Evolutionary conservation across 2,113 vertebrate species (phyloP).

Genomic region (Sebastes fasciatus): DNA sequence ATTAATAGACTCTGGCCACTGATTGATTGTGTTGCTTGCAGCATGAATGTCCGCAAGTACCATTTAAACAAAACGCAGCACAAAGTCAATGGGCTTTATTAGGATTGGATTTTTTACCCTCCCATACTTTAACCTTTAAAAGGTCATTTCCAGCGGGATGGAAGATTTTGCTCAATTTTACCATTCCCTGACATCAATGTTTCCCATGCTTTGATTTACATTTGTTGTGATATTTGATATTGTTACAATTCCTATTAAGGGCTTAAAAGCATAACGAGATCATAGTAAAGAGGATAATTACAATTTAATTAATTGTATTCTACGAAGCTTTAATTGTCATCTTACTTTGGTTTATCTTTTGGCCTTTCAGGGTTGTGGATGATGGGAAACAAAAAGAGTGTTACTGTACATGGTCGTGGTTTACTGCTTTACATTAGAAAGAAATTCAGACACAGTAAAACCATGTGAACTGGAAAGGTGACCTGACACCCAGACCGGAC

Average conservation of each 20-base stretch:
- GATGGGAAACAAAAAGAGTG: neutral
- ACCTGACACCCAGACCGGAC: too few relatives aligned
- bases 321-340: neutral
- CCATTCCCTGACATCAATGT: conserved; percentile 16
- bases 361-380: neutral
- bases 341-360: neutral
- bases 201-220: conserved; percentile 29
- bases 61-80: conserved; percentile 50
- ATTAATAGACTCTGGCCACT: neutral
- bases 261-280: neutral
- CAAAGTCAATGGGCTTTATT: conserved; percentile 31
- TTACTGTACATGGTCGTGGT: neutral
- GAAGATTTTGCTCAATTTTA: conserved; percentile 18
- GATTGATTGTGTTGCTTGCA: conserved; percentile 27
- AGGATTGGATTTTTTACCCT: conserved; percentile 26
- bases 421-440: neutral
- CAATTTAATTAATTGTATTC: neutral
- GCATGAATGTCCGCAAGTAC: conserved; percentile 14
- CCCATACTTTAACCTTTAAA: conserved; percentile 57
- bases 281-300: neutral
- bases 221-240: conserved; percentile 12
- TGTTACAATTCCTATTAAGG: conserved; percentile 1
- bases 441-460: neutral
- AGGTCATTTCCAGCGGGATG: conserved; percentile 38
- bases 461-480: neutral